Evolutionary conservation across 2,888 invertebrate genomes (phyloP).

Genomic region (Synanthedon myopaeformis): DNA sequence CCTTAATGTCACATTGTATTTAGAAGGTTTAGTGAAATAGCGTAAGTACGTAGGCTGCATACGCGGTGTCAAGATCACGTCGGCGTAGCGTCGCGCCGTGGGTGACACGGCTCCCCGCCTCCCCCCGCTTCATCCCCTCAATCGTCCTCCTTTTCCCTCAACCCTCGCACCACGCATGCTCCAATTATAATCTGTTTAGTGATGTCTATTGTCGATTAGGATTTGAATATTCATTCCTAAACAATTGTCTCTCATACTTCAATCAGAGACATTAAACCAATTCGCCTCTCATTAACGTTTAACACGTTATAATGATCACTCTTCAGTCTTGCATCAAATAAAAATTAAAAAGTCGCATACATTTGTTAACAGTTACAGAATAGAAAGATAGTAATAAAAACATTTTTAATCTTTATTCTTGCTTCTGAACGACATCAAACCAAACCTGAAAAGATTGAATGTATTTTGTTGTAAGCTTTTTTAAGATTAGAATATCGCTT

Average conservation of each 20-base stretch:
- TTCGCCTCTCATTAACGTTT: too few species aligned
- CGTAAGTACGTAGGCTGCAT: conserved; percentile 35
- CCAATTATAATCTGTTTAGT: conserved; percentile 70
- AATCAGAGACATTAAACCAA: too few species aligned
- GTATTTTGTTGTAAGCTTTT: too few species aligned
- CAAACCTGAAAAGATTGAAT: too few species aligned
- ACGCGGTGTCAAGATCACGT: conserved; percentile 67
- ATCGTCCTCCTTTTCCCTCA: conserved; percentile 32
- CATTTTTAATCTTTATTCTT: too few species aligned
- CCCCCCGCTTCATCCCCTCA: conserved; percentile 14
- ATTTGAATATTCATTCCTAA: conserved; percentile 8
- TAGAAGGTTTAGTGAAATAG: conserved; percentile 34
- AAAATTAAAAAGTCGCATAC: too few species aligned
- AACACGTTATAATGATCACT: too few species aligned
- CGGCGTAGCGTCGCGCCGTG: conserved; percentile 32
- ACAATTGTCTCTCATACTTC: not conserved
- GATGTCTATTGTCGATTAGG: conserved; percentile 63
- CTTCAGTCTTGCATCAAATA: too few species aligned
- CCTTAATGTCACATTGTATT: conserved; percentile 16
- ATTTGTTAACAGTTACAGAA: too few species aligned
- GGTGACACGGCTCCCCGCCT: conserved; percentile 32
- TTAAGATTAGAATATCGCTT: too few species aligned
- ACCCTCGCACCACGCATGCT: conserved; percentile 67
- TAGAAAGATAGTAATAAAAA: too few species aligned
- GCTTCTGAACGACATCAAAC: too few species aligned